These are phyloP conservation scores for Dasypogon diadema DNA, from an alignment of 2,888 invertebrate genomes.

Conservation along the genomic window DNA sequence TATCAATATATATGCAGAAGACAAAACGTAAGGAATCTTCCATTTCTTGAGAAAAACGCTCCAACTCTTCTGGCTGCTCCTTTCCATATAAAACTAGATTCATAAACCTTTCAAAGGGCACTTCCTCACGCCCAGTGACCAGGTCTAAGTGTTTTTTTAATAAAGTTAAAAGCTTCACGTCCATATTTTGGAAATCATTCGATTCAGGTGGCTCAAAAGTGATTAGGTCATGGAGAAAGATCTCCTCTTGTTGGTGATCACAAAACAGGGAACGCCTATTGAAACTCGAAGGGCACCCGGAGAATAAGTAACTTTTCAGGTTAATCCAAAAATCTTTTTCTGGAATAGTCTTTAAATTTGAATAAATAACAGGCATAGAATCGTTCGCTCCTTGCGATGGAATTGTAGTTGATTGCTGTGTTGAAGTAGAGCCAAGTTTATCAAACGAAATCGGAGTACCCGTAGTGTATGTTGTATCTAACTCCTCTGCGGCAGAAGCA, in stretches of 20 bases:
- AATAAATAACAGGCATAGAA: too few species aligned
- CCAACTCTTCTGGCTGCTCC: neutral
- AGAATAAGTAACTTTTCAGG: conserved; percentile 54
- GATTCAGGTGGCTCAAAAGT: conserved; percentile 51
- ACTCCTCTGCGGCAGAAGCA: too few species aligned
- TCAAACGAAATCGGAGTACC: too few species aligned
- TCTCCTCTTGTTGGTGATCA: neutral
- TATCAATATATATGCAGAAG: conserved; percentile 58
- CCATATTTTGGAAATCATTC: conserved; percentile 55
- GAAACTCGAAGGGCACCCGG: conserved; percentile 50
- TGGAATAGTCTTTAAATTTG: too few species aligned
- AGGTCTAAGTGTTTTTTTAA: conserved; percentile 2
- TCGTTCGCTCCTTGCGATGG: neutral
- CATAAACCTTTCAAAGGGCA: conserved; percentile 58
- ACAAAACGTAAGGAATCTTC: conserved; percentile 58
- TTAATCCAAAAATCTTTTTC: conserved; percentile 54
- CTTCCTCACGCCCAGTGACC: neutral
- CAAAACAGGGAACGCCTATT: conserved; percentile 41
- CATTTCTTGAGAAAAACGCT: conserved; percentile 33
- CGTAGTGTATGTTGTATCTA: too few species aligned
- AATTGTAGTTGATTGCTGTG: too few species aligned
- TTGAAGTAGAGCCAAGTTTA: too few species aligned
- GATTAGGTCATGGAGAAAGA: conserved; percentile 32
- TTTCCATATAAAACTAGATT: conserved; percentile 56
- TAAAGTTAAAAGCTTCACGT: conserved; percentile 54